These are phyloP conservation scores for Malacoraja senta DNA, from an alignment of 2,797 vertebrate species.

Conservation along the genomic window DNA sequence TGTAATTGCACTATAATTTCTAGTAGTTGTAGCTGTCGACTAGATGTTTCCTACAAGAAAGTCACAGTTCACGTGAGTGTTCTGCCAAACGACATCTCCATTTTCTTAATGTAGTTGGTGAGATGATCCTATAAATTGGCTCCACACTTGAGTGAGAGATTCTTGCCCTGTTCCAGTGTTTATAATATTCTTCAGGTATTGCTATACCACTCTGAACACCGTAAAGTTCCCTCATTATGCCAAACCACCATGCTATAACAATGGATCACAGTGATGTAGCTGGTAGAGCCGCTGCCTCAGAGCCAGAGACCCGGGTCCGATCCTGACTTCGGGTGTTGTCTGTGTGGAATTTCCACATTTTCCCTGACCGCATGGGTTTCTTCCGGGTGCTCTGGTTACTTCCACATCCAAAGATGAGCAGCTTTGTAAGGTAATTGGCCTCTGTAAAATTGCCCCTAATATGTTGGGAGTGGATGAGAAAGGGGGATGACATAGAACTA, in stretches of 20 bases:
- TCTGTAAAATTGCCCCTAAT: too few species aligned
- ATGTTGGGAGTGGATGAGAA: too few species aligned
- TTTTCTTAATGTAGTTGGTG: background rate
- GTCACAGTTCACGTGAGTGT: background rate
- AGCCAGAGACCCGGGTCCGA: too few species aligned
- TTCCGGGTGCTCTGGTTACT: too few species aligned
- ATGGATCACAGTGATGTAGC: background rate
- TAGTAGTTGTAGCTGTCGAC: background rate
- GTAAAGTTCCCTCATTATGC: background rate
- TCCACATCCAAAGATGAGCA: too few species aligned
- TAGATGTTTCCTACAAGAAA: background rate
- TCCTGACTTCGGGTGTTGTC: too few species aligned
- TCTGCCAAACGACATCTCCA: background rate
- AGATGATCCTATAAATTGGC: background rate
- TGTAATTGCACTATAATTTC: background rate
- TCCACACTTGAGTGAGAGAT: background rate
- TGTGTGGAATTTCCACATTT: too few species aligned
- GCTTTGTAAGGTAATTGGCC: too few species aligned
- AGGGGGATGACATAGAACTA: too few species aligned
- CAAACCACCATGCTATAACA: background rate
- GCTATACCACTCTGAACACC: background rate
- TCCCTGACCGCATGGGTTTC: too few species aligned
- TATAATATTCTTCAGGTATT: background rate
- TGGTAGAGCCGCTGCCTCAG: too few species aligned
- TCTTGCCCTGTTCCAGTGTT: background rate